Base-by-base conservation (phyloP, 2,888 invertebrate genomes). In the Galerucella calmariensis region DNA sequence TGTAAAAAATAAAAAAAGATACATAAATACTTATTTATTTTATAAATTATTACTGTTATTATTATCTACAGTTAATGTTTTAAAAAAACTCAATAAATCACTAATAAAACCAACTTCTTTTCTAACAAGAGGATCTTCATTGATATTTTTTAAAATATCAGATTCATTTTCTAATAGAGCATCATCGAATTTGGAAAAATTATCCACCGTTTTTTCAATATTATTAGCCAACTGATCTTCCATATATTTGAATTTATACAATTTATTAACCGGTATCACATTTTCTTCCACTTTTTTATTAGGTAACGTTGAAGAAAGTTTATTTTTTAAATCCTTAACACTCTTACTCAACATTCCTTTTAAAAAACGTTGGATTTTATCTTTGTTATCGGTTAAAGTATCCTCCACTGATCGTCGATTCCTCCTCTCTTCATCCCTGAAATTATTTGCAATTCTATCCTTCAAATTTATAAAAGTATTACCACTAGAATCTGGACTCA, bases 11-110 rank as follows among this genome's bases (percentile, higher is more conserved):
- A 8, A 53, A 53, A 4, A 20, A 53, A 53, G 9, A 56, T 16
- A 20, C 9, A 1, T 2, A 14, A 20, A 56, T 56, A 56, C 48
- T 53, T 53, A 56, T 56, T 10, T 56, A 56, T 56, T 56, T 56
- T 56, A 56, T 4, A 51, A 14, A 12, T 51, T n/a, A 51, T 51
- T n/a, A 9, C 10, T 20, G 14, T 56, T 56, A 10, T 56, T 56
- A 35, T 65, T 67, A 56, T 75, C 71, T 24, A 72, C 68, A 11
- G 80, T 74, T 44, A 83, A 75, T 58, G 74, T 78, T 56, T 80
- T 82, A 75, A 84, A 79, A 79, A 82, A 83, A 14, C 72, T 73
- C n/a, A 83, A 73, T 24, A 83, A 61, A 72, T 79, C 81, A 68
- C 78, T 80, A 2, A 81, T 75, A 41, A 84, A 69, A 61, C 78